Conservation (phyloP, 2,797 vertebrate species). For the Sus cebifrons region DNA sequence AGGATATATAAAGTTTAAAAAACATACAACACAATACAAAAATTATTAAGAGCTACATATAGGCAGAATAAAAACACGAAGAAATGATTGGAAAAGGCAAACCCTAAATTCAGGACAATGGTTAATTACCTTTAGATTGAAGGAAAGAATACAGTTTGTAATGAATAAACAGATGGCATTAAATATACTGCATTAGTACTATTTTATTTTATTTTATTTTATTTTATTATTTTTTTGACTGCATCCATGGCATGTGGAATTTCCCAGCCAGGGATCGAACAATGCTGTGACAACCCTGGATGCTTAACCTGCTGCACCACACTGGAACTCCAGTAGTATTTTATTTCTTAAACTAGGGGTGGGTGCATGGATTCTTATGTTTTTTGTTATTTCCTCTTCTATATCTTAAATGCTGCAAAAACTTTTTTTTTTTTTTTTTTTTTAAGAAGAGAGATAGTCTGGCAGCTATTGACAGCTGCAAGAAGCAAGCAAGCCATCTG, state of each 20-base stretch:
- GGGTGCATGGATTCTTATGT: not conserved
- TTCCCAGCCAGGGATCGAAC: too few relatives aligned
- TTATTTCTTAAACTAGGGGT: constrained; percentile 1
- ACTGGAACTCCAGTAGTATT: not conserved
- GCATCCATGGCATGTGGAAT: too few relatives aligned
- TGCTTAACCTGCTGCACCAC: too few relatives aligned
- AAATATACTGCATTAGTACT: not conserved
- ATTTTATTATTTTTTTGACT: too few relatives aligned
- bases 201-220: not conserved
- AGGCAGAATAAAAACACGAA: not conserved
- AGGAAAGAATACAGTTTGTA: not conserved
- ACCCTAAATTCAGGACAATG: not conserved
- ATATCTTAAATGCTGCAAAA: not conserved
- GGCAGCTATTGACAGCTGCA: not conserved
- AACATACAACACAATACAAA: not conserved
- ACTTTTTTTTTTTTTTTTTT: not conserved
- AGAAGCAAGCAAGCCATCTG: not conserved
- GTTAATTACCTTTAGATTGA: not conserved
- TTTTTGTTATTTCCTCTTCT: not conserved
- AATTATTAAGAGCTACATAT: not conserved
- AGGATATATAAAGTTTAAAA: not conserved
- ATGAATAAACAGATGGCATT: not conserved
- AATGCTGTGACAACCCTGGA: too few relatives aligned
- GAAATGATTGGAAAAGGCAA: not conserved
- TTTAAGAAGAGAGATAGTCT: not conserved